Conservation (phyloP, 2,888 invertebrate genomes). For the Plemyria rubiginata region DNA sequence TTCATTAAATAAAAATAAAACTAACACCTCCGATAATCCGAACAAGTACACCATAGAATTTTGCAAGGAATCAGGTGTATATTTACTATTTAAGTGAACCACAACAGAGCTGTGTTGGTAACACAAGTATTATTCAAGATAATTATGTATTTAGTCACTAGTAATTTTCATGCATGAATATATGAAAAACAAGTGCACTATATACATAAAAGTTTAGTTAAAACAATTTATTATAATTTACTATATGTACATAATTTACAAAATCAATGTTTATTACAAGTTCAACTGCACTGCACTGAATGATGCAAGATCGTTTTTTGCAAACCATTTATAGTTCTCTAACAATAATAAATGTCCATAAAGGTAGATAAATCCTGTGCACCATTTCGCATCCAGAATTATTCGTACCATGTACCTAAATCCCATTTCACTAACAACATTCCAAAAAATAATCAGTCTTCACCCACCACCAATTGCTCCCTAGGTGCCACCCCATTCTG, state of each 20-base stretch:
- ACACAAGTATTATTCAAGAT: no score
- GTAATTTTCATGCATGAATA: background rate
- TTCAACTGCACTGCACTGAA: background rate
- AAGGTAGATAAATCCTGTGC: background rate
- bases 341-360: constrained; percentile 2
- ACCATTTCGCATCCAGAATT: background rate
- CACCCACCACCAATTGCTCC: constrained; percentile 41
- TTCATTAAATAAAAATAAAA: constrained; percentile 7
- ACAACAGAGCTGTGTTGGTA: background rate
- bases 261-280: background rate
- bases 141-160: background rate
- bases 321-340: background rate
- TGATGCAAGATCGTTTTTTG: background rate
- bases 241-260: constrained; percentile 5
- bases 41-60: constrained; percentile 6
- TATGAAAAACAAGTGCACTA: no score
- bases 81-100: background rate
- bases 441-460: constrained; percentile 30
- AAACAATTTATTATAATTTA: background rate
- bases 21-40: background rate
- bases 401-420: no score
- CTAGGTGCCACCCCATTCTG: constrained; percentile 84
- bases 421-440: constrained; percentile 1
- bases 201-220: background rate
- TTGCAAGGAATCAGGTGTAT: background rate